Evolutionary conservation across 2,888 invertebrate species (phyloP).

Genomic region (Habrosyne pyritoides): DNA sequence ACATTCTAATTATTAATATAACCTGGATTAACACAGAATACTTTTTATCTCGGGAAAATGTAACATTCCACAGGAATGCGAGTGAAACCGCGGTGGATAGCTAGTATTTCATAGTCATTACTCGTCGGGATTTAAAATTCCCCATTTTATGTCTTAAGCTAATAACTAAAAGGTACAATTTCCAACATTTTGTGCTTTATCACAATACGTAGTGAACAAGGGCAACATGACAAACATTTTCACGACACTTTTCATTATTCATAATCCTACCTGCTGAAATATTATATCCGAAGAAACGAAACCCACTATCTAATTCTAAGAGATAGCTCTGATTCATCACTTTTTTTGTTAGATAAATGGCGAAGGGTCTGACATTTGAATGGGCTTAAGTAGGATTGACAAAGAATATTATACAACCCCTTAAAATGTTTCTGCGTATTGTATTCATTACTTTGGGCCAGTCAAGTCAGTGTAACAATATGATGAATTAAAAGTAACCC

Average conservation of each 20-base stretch:
- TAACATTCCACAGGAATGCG: too few species aligned
- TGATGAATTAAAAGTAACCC: not conserved
- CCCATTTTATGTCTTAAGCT: too few species aligned
- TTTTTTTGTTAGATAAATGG: not conserved
- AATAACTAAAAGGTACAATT: too few species aligned
- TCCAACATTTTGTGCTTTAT: slow-evolving; percentile 5
- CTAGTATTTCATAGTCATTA: too few species aligned
- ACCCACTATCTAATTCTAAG: slow-evolving; percentile 28
- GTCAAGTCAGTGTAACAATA: not conserved
- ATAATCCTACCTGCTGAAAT: slow-evolving; percentile 32
- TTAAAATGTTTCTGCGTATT: not conserved
- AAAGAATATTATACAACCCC: not conserved
- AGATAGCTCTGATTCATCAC: slow-evolving; percentile 31
- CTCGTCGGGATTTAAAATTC: too few species aligned
- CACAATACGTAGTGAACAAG: slow-evolving; percentile 19
- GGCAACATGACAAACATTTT: slow-evolving; percentile 27
- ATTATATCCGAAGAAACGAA: slow-evolving; percentile 20
- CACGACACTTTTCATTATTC: slow-evolving; percentile 47
- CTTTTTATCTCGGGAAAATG: too few species aligned
- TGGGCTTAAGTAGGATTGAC: slow-evolving; percentile 1
- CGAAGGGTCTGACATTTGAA: slow-evolving; percentile 1
- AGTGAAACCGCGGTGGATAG: too few species aligned
- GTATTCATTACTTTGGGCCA: not conserved
- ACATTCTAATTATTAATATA: too few species aligned
- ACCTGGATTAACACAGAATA: too few species aligned